phyloP scores from a whole-genome alignment of 2,888 invertebrate genomes.

The Criorhina ranunculi region DNA sequence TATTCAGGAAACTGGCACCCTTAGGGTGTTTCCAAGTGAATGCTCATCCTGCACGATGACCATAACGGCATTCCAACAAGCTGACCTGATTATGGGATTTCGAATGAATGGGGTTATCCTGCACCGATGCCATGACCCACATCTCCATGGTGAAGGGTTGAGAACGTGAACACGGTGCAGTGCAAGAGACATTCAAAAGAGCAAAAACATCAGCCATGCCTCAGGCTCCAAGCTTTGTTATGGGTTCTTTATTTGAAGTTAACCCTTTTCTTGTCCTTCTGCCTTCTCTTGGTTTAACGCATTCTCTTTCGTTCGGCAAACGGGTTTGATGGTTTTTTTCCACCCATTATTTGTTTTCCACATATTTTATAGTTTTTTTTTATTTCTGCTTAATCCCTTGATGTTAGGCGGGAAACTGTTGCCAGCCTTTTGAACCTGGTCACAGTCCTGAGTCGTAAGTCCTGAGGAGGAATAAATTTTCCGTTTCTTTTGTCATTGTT shows the following conservation, averaged over 20 bases:
- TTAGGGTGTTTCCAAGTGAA: constrained; percentile 51
- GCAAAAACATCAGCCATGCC: constrained; percentile 58
- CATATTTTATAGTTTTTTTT: constrained; percentile 29
- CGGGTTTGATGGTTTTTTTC: constrained; percentile 42
- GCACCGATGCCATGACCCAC: constrained; percentile 64
- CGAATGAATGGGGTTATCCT: constrained; percentile 46
- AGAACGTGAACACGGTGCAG: background rate
- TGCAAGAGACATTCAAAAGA: constrained; percentile 55
- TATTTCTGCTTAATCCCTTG: constrained; percentile 32
- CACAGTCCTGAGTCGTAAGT: constrained; percentile 27
- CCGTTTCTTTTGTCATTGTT: constrained; percentile 65
- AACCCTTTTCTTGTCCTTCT: constrained; percentile 58
- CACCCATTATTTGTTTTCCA: constrained; percentile 52
- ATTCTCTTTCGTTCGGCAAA: background rate
- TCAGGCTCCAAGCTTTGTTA: constrained; percentile 59
- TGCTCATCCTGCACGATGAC: constrained; percentile 62
- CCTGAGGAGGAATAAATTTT: constrained; percentile 63
- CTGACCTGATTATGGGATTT: constrained; percentile 41
- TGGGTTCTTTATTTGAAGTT: constrained; percentile 55
- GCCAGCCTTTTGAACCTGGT: constrained; percentile 44
- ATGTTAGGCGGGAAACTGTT: constrained; percentile 54
- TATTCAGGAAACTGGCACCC: constrained; percentile 43
- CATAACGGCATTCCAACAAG: constrained; percentile 24
- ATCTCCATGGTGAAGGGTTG: constrained; percentile 6
- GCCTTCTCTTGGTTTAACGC: constrained; percentile 6